Conservation (phyloP, 2,797 vertebrate genomes). For the Tenualosa ilisha region DNA sequence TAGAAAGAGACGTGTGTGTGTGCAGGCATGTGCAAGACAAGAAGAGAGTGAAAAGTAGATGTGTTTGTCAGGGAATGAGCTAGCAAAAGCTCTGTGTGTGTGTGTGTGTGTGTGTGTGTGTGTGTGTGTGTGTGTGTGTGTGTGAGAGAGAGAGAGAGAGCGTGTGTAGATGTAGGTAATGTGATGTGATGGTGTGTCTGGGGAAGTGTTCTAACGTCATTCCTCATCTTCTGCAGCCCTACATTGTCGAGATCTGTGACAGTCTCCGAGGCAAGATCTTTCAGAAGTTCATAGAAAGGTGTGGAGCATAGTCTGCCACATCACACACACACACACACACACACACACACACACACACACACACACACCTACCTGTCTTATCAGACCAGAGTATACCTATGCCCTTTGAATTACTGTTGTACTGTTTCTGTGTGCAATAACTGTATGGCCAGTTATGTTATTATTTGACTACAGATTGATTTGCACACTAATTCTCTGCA, state of each 20-base stretch:
- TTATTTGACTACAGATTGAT: neutral
- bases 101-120: neutral
- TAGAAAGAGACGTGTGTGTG: too few relatives aligned
- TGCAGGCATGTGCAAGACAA: too few relatives aligned
- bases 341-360: neutral
- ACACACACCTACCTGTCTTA: neutral
- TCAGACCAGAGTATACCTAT: neutral
- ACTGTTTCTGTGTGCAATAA: neutral
- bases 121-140: neutral
- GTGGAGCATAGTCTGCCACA: slow-evolving; percentile 45
- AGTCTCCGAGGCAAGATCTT: slow-evolving; percentile 94
- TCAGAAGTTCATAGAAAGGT: slow-evolving; percentile 97
- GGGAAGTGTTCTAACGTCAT: neutral
- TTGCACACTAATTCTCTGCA: neutral
- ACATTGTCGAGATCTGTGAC: slow-evolving; percentile 97
- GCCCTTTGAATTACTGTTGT: too few relatives aligned
- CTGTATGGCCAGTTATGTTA: neutral
- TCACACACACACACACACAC: neutral
- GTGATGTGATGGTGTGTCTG: neutral
- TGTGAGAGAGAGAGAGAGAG: too few relatives aligned
- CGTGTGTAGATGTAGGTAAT: neutral
- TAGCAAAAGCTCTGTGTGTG: neutral
- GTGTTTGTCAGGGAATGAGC: neutral
- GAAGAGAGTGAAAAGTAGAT: neutral
- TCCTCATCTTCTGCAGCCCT: slow-evolving; percentile 76